Evolutionary conservation across 2,113 vertebrate species (phyloP).

Genomic region (Pedetes capensis): DNA sequence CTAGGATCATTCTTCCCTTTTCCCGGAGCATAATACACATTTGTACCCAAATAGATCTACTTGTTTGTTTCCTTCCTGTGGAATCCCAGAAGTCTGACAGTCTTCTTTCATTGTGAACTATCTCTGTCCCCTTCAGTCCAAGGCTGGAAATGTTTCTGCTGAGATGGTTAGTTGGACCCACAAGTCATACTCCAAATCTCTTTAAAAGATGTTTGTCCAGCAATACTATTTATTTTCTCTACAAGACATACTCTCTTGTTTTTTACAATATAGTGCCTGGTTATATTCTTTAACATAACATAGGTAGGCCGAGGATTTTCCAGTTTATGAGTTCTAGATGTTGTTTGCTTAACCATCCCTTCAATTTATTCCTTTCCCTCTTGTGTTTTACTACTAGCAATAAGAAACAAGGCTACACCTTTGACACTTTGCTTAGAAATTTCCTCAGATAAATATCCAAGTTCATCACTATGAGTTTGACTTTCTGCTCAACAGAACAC

Average conservation of each 20-base stretch:
- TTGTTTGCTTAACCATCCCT: not conserved
- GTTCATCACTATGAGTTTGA: not conserved
- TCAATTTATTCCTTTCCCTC: not conserved
- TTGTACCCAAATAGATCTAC: not conserved
- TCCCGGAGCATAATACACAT: not conserved
- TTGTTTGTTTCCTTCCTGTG: not conserved
- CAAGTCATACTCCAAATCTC: not conserved
- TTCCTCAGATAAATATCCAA: not conserved
- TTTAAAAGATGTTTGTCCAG: not conserved
- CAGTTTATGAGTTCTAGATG: not conserved
- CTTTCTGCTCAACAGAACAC: not conserved
- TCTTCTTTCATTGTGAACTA: not conserved
- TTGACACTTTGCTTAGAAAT: not conserved
- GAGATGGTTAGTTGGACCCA: not conserved
- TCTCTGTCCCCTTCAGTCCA: not conserved
- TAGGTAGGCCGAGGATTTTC: not conserved
- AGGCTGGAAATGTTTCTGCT: not conserved
- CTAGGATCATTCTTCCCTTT: not conserved
- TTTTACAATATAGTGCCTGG: not conserved
- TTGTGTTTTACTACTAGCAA: not conserved
- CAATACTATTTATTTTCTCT: not conserved
- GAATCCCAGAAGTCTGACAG: not conserved
- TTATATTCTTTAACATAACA: too few relatives aligned
- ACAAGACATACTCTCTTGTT: not conserved
- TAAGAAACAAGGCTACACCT: not conserved